Conservation (phyloP, 2,113 vertebrate species). For the Larimichthys polyactis region DNA sequence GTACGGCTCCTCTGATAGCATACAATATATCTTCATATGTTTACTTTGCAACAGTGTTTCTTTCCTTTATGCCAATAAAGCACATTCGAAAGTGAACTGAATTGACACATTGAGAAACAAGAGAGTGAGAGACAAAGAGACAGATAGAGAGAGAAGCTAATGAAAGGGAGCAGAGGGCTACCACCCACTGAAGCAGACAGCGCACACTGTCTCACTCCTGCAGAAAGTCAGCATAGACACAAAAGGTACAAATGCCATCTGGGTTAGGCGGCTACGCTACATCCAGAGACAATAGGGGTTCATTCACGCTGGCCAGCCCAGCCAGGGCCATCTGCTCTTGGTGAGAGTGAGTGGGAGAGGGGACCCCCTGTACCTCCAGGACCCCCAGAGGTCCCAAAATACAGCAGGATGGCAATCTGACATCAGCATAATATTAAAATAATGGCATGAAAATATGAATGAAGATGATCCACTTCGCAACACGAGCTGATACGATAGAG, state of each 20-base stretch:
- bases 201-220: constrained; percentile 65
- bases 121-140: constrained; percentile 58
- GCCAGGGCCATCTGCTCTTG: constrained; percentile 80
- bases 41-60: constrained; percentile 36
- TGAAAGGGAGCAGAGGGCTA: constrained; percentile 66
- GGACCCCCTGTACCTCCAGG: constrained; percentile 67
- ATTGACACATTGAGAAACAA: constrained; percentile 49
- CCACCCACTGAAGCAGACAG: constrained; percentile 78
- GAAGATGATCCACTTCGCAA: constrained; percentile 47
- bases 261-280: constrained; percentile 80
- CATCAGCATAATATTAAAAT: constrained; percentile 61
- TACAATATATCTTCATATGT: constrained; percentile 15
- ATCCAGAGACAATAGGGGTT: constrained; percentile 78
- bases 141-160: constrained; percentile 49
- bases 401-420: constrained; percentile 24
- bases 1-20: background rate
- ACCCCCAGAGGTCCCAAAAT: constrained; percentile 44
- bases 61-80: constrained; percentile 27
- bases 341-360: constrained; percentile 76
- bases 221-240: constrained; percentile 75
- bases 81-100: constrained; percentile 35
- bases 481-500: constrained; percentile 25
- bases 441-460: constrained; percentile 65
- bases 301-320: constrained; percentile 72
- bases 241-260: constrained; percentile 84